Percentiles rank a stretch among this genome's conserved stretches.
These are phyloP conservation scores for Plusia festucae DNA, from an alignment of 2,888 invertebrate genomes.

Conservation along the genomic window DNA sequence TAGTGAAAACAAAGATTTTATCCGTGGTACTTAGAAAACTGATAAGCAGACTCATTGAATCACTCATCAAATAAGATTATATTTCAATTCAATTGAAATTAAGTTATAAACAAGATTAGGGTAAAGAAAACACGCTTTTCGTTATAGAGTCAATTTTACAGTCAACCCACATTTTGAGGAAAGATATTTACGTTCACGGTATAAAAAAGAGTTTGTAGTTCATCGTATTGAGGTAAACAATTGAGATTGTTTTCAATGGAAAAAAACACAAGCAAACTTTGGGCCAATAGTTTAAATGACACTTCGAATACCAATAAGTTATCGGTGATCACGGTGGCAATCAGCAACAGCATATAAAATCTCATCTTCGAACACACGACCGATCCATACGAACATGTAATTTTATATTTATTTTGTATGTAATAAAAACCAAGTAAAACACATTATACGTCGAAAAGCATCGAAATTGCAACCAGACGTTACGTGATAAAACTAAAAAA, in stretches of 20 bases:
- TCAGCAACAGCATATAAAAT: neutral
- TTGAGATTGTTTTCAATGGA: neutral
- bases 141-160: too few relatives aligned
- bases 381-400: neutral
- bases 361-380: neutral
- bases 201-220: too few relatives aligned
- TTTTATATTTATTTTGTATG: neutral
- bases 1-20: neutral
- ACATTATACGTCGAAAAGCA: constrained; percentile 25
- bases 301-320: neutral
- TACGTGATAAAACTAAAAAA: constrained; percentile 30
- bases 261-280: neutral
- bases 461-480: constrained; percentile 18
- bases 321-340: constrained; percentile 3
- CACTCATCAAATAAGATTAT: too few relatives aligned
- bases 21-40: neutral
- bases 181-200: too few relatives aligned
- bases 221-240: neutral
- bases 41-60: neutral
- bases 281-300: neutral
- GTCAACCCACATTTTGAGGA: too few relatives aligned
- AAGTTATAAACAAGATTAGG: too few relatives aligned
- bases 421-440: constrained; percentile 21
- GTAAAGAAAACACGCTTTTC: too few relatives aligned
- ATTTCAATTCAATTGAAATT: too few relatives aligned